Evolutionary conservation across 2,888 invertebrate species (phyloP).

Genomic region (Morinoia aosen): DNA sequence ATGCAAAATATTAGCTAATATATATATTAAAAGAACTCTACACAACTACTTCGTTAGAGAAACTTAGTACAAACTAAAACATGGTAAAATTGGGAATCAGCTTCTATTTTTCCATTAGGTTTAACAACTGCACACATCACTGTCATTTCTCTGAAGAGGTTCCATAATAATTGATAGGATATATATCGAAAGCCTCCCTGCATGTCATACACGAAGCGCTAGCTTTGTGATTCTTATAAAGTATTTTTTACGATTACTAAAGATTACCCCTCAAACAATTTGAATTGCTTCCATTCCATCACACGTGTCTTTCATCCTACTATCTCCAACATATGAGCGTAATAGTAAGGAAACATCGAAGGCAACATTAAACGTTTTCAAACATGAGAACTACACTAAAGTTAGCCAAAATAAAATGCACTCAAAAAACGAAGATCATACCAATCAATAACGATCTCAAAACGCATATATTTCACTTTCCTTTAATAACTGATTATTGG

Average conservation of each 20-base stretch:
- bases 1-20: neutral
- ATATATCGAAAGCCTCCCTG: neutral
- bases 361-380: neutral
- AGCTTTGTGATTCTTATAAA: neutral
- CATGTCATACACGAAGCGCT: neutral
- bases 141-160: neutral
- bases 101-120: neutral
- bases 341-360: neutral
- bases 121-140: neutral
- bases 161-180: neutral
- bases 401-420: neutral
- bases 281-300: neutral
- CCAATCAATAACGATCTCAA: neutral
- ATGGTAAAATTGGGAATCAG: neutral
- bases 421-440: neutral
- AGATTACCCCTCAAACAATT: neutral
- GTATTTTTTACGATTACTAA: neutral
- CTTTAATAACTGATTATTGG: neutral
- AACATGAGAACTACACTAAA: neutral
- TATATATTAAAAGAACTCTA: neutral
- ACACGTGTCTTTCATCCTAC: too few relatives aligned
- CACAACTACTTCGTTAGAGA: neutral
- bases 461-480: neutral
- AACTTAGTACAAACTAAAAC: slow-evolving; percentile 1
- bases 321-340: too few relatives aligned